Base-by-base conservation (phyloP, 2,113 vertebrate species). In the Marmota flaviventris region DNA sequence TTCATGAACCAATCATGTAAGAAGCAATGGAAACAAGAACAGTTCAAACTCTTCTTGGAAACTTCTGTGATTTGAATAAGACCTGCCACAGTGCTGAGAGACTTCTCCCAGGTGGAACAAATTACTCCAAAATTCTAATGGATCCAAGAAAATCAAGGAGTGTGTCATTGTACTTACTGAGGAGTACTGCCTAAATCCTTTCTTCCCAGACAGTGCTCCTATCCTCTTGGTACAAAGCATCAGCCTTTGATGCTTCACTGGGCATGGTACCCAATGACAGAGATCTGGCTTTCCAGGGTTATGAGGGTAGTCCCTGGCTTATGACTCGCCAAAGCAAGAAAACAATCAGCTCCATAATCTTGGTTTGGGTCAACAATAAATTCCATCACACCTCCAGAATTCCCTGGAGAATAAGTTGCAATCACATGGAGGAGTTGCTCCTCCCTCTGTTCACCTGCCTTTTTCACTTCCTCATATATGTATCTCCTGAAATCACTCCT, bases 131-230 rank as follows among this genome's bases (percentile, higher is more conserved):
- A 51, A 39, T 72, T 37, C 20, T 56, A 51, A 16, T 2, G 9
- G 4, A 22, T 48, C 16, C 9, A 42, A 65, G 18, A 0, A 12
- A 14, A 51, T 22, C 2, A 22, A 25, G 1, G 2, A 75, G 4
- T 2, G 0, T 24, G 2, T 4, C 5, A 9, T 1, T 24, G 20
- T 42, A 14, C 18, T 2, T 4, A 12, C 17, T n/a, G 11, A 4
- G 51, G 51, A 51, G 3, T 42, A 17, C 37, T 78, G 32, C 0
- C 1, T 9, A 51, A 9, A 25, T 16, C 3, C 67, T 25, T 61
- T 20, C 24, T 8, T 37, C 17, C 2, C 0, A 37, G n/a, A 9
- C 8, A 56, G 27, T 2, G 4, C n/a, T 69, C 14, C 32, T 29
- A 0, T 4, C 34, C 2, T 2, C 5, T 2, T 67, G 20, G 3